Conservation (phyloP, 2,888 invertebrate genomes). For the Caenorhabditis wallacei region DNA sequence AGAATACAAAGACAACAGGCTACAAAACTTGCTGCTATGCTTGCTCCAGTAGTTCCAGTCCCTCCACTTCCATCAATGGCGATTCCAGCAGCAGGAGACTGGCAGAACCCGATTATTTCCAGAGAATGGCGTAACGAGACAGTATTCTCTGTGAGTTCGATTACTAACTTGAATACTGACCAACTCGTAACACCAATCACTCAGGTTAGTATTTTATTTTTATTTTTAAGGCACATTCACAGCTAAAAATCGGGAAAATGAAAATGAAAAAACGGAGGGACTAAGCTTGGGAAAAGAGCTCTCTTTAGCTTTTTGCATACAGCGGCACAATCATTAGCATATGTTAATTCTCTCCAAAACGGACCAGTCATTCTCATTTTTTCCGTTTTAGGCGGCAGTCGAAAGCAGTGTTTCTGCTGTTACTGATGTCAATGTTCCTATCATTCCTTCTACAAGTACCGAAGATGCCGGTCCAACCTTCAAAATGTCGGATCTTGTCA, state of each 20-base stretch:
- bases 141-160: neutral
- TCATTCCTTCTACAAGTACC: neutral
- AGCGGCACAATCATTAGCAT: neutral
- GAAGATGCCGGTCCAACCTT: constrained; percentile 44
- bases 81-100: neutral
- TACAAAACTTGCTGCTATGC: neutral
- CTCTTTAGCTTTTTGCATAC: neutral
- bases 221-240: too few species aligned
- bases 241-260: too few species aligned
- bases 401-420: neutral
- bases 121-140: neutral
- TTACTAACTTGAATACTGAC: neutral
- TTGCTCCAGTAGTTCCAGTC: neutral
- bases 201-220: neutral
- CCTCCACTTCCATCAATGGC: neutral
- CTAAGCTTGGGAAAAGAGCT: neutral
- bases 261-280: neutral
- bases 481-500: constrained; percentile 53
- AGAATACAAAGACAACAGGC: constrained; percentile 2
- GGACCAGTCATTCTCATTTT: neutral
- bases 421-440: neutral
- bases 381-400: neutral
- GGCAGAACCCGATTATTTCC: neutral
- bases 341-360: constrained; percentile 6
- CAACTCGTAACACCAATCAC: neutral